phyloP scores from a whole-genome alignment of 2,797 vertebrate species.

The Loriculus beryllinus region DNA sequence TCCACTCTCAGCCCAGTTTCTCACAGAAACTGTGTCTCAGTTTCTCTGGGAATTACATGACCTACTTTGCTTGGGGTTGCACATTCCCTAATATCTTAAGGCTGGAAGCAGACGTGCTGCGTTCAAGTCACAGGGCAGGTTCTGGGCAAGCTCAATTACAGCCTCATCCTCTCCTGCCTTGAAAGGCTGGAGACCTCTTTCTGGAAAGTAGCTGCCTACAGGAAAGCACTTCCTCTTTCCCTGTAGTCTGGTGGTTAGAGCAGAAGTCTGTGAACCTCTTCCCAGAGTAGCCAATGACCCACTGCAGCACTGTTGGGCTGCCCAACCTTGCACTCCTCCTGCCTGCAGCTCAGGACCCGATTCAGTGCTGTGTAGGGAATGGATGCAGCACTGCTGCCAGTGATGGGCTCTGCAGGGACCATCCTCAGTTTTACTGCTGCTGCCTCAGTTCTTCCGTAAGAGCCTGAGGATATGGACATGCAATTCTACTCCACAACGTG shows the following conservation, averaged over 20 bases:
- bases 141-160: background rate
- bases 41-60: background rate
- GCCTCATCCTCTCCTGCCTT: background rate
- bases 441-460: background rate
- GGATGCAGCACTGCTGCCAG: background rate
- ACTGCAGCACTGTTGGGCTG: background rate
- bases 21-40: too few species aligned
- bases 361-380: background rate
- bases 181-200: background rate
- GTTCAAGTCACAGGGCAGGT: background rate
- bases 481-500: background rate
- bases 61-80: background rate
- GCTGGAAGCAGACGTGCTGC: background rate
- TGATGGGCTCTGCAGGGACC: background rate
- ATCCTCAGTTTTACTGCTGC: background rate
- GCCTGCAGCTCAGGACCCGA: background rate
- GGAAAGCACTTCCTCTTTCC: conserved; percentile 17
- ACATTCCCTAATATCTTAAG: background rate
- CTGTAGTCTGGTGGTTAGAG: conserved; percentile 24
- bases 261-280: conserved; percentile 6
- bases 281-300: conserved; percentile 11
- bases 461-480: background rate
- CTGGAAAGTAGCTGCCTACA: background rate
- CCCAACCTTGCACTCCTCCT: background rate
- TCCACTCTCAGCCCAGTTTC: background rate